Percentiles rank a stretch among this genome's conserved stretches.
Evolutionary conservation across 1,140 invertebrate species (phyloP).

Genomic region (Capitella teleta): DNA sequence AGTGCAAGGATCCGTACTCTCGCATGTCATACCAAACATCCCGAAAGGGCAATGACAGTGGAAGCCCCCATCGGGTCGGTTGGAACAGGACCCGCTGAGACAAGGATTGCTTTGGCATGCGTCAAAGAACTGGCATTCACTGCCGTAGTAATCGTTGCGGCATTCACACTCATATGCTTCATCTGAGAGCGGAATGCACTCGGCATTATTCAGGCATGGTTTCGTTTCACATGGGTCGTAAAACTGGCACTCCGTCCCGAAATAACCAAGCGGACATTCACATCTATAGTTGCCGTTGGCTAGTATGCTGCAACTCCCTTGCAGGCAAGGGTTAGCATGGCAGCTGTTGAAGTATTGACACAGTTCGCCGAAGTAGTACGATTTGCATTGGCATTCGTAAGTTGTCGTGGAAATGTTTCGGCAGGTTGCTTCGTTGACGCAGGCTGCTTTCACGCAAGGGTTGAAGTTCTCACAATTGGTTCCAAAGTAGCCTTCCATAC

Average conservation of each 20-base stretch:
- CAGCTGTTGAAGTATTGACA: slow-evolving; percentile 34
- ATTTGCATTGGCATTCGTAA: slow-evolving; percentile 26
- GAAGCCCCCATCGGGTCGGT: slow-evolving; percentile 1
- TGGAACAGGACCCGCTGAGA: neutral
- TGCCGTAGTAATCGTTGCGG: slow-evolving; percentile 5
- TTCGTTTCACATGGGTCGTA: slow-evolving; percentile 7
- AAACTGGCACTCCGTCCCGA: slow-evolving; percentile 2
- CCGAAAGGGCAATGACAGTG: slow-evolving; percentile 9
- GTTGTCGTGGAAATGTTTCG: slow-evolving; percentile 3
- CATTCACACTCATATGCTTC: slow-evolving; percentile 6
- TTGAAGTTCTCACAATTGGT: slow-evolving; percentile 30
- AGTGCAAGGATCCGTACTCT: slow-evolving; percentile 9
- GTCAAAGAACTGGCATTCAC: slow-evolving; percentile 4
- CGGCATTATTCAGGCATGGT: slow-evolving; percentile 6
- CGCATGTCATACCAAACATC: slow-evolving; percentile 1
- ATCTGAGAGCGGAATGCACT: neutral
- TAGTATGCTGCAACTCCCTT: slow-evolving; percentile 45
- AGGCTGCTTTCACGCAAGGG: slow-evolving; percentile 25
- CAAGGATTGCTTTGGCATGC: slow-evolving; percentile 9
- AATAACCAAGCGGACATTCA: slow-evolving; percentile 15
- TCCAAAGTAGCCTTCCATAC: slow-evolving; percentile 27
- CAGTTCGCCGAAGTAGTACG: slow-evolving; percentile 26
- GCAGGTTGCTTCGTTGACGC: slow-evolving; percentile 19
- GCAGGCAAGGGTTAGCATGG: slow-evolving; percentile 9
- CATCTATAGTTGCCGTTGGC: slow-evolving; percentile 42